phyloP scores from a whole-genome alignment of 2,888 invertebrate genomes.

The Biston stratarius region DNA sequence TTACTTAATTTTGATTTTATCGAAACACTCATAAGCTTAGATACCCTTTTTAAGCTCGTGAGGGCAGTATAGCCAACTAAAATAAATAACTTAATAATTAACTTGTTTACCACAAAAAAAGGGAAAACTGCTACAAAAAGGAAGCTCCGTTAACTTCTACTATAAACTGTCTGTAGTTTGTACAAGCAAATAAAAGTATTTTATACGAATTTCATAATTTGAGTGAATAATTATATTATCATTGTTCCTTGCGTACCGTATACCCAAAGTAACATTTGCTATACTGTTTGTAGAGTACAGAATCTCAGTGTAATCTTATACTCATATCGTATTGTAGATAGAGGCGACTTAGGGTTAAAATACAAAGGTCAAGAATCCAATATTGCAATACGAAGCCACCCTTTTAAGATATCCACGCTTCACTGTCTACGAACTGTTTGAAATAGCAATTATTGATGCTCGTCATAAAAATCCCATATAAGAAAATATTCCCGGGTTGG shows the following conservation, averaged over 20 bases:
- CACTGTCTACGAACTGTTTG: slow-evolving; percentile 22
- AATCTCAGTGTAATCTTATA: slow-evolving; percentile 35
- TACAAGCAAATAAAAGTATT: too few relatives aligned
- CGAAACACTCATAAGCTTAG: too few relatives aligned
- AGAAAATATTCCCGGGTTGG: slow-evolving; percentile 33
- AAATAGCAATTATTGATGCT: slow-evolving; percentile 20
- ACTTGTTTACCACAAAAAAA: too few relatives aligned
- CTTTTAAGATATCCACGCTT: slow-evolving; percentile 29
- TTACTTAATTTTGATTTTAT: too few relatives aligned
- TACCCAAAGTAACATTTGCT: slow-evolving; percentile 6
- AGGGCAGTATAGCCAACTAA: too few relatives aligned
- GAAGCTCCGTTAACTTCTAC: too few relatives aligned
- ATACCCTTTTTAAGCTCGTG: too few relatives aligned
- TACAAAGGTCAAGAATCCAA: slow-evolving; percentile 41
- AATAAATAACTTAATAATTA: too few relatives aligned
- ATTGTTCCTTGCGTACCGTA: background rate
- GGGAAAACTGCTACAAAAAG: too few relatives aligned
- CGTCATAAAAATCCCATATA: slow-evolving; percentile 8
- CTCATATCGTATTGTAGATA: slow-evolving; percentile 41
- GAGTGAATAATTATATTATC: too few relatives aligned
- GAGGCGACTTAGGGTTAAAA: slow-evolving; percentile 38
- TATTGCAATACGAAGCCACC: slow-evolving; percentile 32
- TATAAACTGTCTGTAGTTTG: too few relatives aligned
- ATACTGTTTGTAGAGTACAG: slow-evolving; percentile 27
- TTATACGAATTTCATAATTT: too few relatives aligned